Conservation (phyloP, 2,888 invertebrate species). For the Leptopterna dolabrata region DNA sequence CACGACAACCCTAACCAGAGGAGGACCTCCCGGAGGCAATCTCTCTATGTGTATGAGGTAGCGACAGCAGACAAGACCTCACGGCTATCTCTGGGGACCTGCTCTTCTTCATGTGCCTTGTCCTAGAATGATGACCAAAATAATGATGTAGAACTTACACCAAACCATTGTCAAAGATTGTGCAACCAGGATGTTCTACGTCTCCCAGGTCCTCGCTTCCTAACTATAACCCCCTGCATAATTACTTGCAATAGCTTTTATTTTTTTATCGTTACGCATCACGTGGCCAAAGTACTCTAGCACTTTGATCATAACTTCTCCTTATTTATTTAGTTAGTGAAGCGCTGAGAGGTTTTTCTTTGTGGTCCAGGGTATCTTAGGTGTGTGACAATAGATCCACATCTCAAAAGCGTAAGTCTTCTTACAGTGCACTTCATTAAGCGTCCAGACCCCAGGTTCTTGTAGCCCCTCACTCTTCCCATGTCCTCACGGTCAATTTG, state of each 20-base stretch:
- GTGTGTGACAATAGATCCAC: too few relatives aligned
- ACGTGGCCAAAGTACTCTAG: not conserved
- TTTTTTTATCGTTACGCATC: not conserved
- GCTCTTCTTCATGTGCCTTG: too few relatives aligned
- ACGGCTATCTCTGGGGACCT: too few relatives aligned
- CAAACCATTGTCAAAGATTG: not conserved
- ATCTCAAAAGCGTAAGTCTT: not conserved
- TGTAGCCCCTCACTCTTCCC: not conserved
- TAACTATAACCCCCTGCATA: not conserved
- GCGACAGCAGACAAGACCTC: too few relatives aligned
- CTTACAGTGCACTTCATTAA: not conserved
- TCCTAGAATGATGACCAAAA: not conserved
- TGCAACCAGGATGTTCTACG: not conserved
- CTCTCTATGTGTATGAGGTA: too few relatives aligned
- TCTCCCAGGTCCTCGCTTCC: not conserved
- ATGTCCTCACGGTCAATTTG: not conserved
- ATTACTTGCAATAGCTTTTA: not conserved
- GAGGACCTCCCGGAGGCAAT: too few relatives aligned
- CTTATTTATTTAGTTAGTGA: too few relatives aligned
- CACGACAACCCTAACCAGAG: too few relatives aligned
- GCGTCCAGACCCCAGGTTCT: not conserved
- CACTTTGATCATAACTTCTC: not conserved
- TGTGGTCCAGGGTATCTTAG: not conserved
- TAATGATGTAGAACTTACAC: not conserved
- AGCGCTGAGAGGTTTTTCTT: not conserved